Evolutionary conservation across 2,797 vertebrate species (phyloP), one percentile per base, ranked within the genome.

Genomic region (Pipistrellus pygmaeus): DNA sequence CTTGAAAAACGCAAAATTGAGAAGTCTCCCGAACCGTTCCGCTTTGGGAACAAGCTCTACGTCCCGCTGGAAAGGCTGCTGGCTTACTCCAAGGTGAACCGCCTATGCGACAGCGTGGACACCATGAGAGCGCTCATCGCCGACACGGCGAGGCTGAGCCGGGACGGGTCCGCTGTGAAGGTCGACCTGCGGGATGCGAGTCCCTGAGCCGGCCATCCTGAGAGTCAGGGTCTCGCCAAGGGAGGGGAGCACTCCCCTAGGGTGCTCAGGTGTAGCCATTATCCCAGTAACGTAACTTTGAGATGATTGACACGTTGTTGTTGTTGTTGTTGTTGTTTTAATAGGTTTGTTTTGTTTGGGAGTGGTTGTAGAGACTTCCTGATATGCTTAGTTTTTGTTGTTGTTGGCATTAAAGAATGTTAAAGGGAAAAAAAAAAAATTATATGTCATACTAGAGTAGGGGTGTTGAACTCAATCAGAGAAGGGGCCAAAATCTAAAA

Each of bases 41-140:
- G 97, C 71, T 73, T 93, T 48, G 98, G 94, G 69, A 97, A 98
- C 75, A 97, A 81, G 64, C 97, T 99, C 83, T 98, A 98, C 10
- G 95, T 99, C 18, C 99, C 99, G 68, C 98, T 99, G 95, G 71
- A 11, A 85, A 96, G 97, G 71, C 96, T 99, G 32, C 99, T 99
- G 96, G 97, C 98, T 68, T 96, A 97, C 81, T 98, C 99, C 55
- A 99, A 97, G 97, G 96, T 99, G 93, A 97, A 94, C 13, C 91
- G 84, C 5, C 97, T 99, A 51, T 99, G 99, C 91, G 98, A 98
- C 32, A 98, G 94, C 6, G 85, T 99, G 3, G 95, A 96, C 76
- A 98, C 95, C 11, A 98, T 99, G 51, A 51, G 96, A 60, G 96
- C 95, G 17, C 93, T 98, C 15, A 97, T 99, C 84, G 97, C 96